phyloP scores from a whole-genome alignment of 2,113 vertebrate genomes.

The Saguinus midas region DNA sequence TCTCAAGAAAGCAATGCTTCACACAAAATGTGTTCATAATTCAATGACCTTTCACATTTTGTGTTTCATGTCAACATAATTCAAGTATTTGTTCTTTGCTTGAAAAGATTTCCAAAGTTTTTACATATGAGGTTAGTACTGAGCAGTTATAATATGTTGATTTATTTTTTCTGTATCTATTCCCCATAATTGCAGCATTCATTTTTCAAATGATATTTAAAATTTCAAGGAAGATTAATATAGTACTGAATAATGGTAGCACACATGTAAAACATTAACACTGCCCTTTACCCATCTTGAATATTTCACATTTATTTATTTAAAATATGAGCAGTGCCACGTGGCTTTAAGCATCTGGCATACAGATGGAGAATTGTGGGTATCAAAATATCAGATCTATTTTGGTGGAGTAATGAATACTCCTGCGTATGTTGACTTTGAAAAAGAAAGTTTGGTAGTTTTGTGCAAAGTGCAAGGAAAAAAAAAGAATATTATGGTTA shows the following conservation, averaged over 20 bases:
- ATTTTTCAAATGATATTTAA: conserved; percentile 63
- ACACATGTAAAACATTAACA: conserved; percentile 66
- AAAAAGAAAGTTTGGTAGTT: conserved; percentile 64
- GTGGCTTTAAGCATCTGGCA: conserved; percentile 76
- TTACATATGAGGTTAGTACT: neutral
- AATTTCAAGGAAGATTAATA: conserved; percentile 61
- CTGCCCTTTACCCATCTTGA: conserved; percentile 71
- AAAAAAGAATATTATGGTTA: conserved; percentile 38
- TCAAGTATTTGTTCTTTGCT: neutral
- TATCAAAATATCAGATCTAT: conserved; percentile 80
- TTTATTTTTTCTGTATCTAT: conserved; percentile 31
- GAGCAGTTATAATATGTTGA: neutral
- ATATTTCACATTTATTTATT: conserved; percentile 72
- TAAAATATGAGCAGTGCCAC: conserved; percentile 69
- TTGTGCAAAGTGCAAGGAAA: conserved; percentile 37
- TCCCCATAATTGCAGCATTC: neutral
- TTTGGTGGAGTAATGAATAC: conserved; percentile 74
- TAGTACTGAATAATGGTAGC: conserved; percentile 61
- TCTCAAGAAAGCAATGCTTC: neutral
- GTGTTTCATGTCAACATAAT: neutral
- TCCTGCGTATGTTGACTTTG: conserved; percentile 72
- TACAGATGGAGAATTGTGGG: conserved; percentile 79
- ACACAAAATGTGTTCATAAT: neutral
- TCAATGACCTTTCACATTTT: conserved; percentile 23
- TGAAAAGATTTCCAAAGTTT: neutral